These are phyloP conservation scores for Paradoxurus hermaphroditus DNA, from an alignment of 2,113 vertebrate genomes.

Conservation along the genomic window DNA sequence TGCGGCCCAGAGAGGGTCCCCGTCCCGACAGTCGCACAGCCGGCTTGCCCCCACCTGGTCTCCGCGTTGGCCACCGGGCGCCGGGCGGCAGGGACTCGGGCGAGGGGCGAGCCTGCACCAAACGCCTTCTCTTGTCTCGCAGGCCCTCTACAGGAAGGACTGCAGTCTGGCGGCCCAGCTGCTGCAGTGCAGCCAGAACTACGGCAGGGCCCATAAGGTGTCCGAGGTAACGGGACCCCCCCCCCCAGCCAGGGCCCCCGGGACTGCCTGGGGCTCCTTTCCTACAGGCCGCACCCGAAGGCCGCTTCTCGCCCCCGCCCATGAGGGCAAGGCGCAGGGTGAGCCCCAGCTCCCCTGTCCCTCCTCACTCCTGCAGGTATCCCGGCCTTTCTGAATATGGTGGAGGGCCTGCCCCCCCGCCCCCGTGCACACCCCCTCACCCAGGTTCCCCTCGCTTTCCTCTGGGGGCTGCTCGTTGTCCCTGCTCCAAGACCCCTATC, in stretches of 20 bases:
- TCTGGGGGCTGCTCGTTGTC: neutral
- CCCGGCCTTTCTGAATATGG: neutral
- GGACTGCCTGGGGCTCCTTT: neutral
- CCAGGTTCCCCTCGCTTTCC: neutral
- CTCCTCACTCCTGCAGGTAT: neutral
- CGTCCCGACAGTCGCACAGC: fast-evolving
- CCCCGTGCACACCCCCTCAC: fast-evolving
- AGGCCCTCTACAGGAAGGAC: slow-evolving; percentile 98
- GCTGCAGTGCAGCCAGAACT: slow-evolving; percentile 95
- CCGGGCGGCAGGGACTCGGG: neutral
- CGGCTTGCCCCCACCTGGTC: fast-evolving
- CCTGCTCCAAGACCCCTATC: neutral
- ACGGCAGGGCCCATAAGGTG: slow-evolving; percentile 92
- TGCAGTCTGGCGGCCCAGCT: slow-evolving; percentile 96
- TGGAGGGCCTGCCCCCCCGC: neutral
- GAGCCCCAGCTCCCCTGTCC: neutral
- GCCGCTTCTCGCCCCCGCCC: neutral
- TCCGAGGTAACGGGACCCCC: slow-evolving; percentile 91
- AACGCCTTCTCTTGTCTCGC: slow-evolving; percentile 71
- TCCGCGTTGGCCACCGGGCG: fast-evolving
- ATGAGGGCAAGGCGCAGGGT: neutral
- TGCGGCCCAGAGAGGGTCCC: neutral
- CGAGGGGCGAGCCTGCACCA: neutral
- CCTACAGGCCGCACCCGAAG: neutral
- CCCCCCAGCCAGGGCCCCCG: neutral